Evolutionary conservation across 23 tunicate species (phyloP), one percentile per base, ranked within the genome.

Genomic region (Halocynthia roretzi): DNA sequence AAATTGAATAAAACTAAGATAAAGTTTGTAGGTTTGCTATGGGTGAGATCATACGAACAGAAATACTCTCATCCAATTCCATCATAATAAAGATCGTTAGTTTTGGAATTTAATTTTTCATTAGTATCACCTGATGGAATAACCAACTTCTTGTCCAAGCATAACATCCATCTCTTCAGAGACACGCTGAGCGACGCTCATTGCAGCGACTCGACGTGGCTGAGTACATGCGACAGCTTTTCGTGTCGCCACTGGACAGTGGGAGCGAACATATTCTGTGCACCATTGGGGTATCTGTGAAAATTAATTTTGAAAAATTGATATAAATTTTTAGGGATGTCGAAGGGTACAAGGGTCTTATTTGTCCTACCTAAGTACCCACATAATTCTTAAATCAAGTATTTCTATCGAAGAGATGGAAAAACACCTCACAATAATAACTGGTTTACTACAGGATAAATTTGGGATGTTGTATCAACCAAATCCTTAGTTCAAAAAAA

Each of bases 101-200:
- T 31, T 31, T 31, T 31, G 4, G 1, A 31, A 31, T n/a, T n/a
- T n/a, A 31, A 31, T 31, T 0, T 31, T 31, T 31, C 44, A 61
- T n/a, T n/a, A n/a, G n/a, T n/a, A n/a, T 7, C 2, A 87, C 94
- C 94, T 76, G 68, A 94, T 94, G 23, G 94, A 80, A 56, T 94
- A 94, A 50, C 99, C 99, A 48, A 94, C 99, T 61, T 94, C 95
- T 54, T 84, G 91, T 2, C 99, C 99, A 18, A 94, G 71, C 90
- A 73, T 81, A 23, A 94, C 99, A 77, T 94, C 99, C 99, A 94
- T 87, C 64, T 94, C 99, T 54, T 94, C 95, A 20, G 99, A 95
- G 14, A 94, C 99, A 57, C 99, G 90, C 68, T 94, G 95, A 68
- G 95, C 99, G 19, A 94, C 95, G 75, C 95, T 94, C 99, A 94